Evolutionary conservation across 2,113 vertebrate genomes (phyloP).

Genomic region (Podarcis cretensis): DNA sequence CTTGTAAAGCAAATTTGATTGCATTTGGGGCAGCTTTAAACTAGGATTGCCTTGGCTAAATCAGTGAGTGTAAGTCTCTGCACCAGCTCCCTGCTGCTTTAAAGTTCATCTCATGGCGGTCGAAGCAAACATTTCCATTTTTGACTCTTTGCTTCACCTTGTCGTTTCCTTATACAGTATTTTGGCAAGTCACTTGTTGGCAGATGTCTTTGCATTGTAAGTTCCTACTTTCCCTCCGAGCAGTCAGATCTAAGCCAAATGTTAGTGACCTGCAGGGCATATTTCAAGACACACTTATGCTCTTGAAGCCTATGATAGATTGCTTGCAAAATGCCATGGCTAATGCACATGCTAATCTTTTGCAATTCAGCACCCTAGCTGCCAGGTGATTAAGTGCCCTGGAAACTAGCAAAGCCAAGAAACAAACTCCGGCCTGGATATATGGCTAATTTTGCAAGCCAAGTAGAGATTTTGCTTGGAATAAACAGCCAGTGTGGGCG

Average conservation of each 20-base stretch:
- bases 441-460: neutral
- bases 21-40: neutral
- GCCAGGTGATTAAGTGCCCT: slow-evolving; percentile 34
- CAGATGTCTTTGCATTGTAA: neutral
- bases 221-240: neutral
- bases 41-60: neutral
- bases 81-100: neutral
- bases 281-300: neutral
- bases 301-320: slow-evolving; percentile 29
- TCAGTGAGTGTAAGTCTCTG: neutral
- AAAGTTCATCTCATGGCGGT: neutral
- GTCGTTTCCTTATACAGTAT: neutral
- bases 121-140: neutral
- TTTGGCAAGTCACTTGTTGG: neutral
- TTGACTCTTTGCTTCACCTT: neutral
- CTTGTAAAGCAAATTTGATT: neutral
- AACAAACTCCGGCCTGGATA: slow-evolving; percentile 1
- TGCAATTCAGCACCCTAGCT: slow-evolving; percentile 19
- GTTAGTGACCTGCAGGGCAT: slow-evolving; percentile 23
- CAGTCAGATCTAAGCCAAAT: slow-evolving; percentile 16
- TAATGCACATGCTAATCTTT: slow-evolving; percentile 34
- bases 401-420: slow-evolving; percentile 7
- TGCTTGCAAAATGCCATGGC: slow-evolving; percentile 23
- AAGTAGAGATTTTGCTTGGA: neutral
- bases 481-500: neutral